phyloP scores from a whole-genome alignment of 2,888 invertebrate genomes.

The Microctonus hyperodae region DNA sequence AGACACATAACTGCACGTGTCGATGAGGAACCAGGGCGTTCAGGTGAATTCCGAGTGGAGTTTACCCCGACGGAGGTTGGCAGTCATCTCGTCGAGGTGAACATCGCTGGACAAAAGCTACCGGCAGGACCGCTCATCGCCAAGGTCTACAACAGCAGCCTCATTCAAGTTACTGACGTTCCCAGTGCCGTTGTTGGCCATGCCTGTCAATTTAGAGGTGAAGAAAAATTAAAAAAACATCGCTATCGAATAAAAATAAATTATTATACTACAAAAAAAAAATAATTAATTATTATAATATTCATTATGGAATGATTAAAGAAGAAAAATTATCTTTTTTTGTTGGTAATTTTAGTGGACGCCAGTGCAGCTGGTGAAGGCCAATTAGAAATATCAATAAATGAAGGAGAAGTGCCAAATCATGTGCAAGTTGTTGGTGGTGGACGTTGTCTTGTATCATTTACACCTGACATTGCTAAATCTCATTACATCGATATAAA shows the following conservation, averaged over 20 bases:
- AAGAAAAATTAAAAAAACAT: too few species aligned
- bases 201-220: conserved; percentile 95
- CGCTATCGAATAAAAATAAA: too few species aligned
- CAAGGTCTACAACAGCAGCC: conserved; percentile 92
- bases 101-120: conserved; percentile 87
- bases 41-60: conserved; percentile 87
- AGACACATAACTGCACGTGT: conserved; percentile 83
- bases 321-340: too few species aligned
- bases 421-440: conserved; percentile 97
- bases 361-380: conserved; percentile 99
- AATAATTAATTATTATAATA: background rate
- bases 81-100: conserved; percentile 91
- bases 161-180: conserved; percentile 94
- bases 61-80: conserved; percentile 94
- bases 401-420: conserved; percentile 98
- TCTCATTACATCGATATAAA: conserved; percentile 94
- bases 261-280: too few species aligned
- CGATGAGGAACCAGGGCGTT: conserved; percentile 79
- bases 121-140: conserved; percentile 90
- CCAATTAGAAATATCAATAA: conserved; percentile 98
- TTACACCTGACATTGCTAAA: conserved; percentile 90
- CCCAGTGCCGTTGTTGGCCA: conserved; percentile 94
- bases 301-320: too few species aligned
- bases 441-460: conserved; percentile 91
- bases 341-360: conserved; percentile 76